These are phyloP conservation scores for Onychomys arenicola DNA, from an alignment of 2,797 vertebrate genomes.

Conservation along the genomic window DNA sequence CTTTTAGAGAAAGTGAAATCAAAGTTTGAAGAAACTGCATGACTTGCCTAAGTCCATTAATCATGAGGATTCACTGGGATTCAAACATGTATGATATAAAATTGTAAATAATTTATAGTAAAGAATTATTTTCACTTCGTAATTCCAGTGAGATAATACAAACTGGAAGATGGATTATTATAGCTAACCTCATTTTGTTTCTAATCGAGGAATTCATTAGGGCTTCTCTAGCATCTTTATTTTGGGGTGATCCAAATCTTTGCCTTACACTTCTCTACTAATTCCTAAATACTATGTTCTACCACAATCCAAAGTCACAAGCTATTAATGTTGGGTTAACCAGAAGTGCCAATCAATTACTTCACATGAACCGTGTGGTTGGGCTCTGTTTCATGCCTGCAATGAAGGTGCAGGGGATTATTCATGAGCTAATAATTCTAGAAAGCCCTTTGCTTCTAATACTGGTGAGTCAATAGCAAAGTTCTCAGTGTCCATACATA, in stretches of 20 bases:
- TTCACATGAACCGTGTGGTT: neutral
- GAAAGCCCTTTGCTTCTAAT: neutral
- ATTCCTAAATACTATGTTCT: neutral
- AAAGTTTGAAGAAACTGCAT: neutral
- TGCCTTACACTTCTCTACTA: neutral
- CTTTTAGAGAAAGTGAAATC: slow-evolving; percentile 25
- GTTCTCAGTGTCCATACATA: neutral
- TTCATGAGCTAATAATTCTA: neutral
- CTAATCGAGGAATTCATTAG: neutral
- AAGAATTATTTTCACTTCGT: slow-evolving; percentile 21
- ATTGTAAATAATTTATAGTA: neutral
- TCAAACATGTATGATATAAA: neutral
- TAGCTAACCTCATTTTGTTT: neutral
- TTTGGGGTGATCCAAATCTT: neutral
- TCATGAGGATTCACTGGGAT: neutral
- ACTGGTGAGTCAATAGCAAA: neutral
- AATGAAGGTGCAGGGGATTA: neutral
- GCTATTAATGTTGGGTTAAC: neutral
- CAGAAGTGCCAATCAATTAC: neutral
- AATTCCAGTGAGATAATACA: neutral
- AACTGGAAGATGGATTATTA: neutral
- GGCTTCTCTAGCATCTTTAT: neutral
- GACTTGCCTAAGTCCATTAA: neutral
- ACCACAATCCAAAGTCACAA: neutral
- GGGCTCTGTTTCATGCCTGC: neutral